Evolutionary conservation across 2,797 vertebrate genomes (phyloP).

Genomic region (Gymnoscopelus microlampas): DNA sequence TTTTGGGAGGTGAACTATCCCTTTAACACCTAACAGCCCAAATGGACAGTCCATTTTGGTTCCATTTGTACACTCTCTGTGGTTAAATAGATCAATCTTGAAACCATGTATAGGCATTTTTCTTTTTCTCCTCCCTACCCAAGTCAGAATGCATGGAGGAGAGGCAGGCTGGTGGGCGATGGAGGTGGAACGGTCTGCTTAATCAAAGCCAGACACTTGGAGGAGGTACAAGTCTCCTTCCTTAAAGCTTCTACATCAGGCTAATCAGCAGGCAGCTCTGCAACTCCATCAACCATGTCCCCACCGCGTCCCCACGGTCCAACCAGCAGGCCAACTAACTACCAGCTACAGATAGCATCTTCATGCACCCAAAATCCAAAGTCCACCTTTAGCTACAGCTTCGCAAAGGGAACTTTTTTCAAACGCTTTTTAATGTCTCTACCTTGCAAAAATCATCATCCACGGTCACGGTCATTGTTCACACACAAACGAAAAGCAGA

Average conservation of each 20-base stretch:
- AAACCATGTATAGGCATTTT: background rate
- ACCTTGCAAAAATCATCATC: too few species aligned
- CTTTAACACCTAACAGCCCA: too few species aligned
- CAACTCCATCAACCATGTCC: conserved; percentile 47
- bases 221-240: conserved; percentile 60
- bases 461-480: too few species aligned
- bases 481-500: too few species aligned
- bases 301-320: conserved; percentile 39
- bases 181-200: conserved; percentile 39
- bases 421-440: too few species aligned
- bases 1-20: too few species aligned
- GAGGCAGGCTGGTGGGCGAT: conserved; percentile 37
- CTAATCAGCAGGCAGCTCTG: conserved; percentile 64
- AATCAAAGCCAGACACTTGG: conserved; percentile 76
- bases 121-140: conserved; percentile 19
- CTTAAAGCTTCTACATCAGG: conserved; percentile 63
- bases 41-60: background rate
- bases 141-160: conserved; percentile 34
- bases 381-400: conserved; percentile 29
- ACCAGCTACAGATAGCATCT: conserved; percentile 33
- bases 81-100: conserved; percentile 27
- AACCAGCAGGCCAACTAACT: conserved; percentile 18
- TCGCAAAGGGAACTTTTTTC: conserved; percentile 28
- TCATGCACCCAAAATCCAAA: conserved; percentile 26
- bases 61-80: background rate